phyloP scores from a whole-genome alignment of 2,113 vertebrate species.

The Crotophaga sulcirostris region DNA sequence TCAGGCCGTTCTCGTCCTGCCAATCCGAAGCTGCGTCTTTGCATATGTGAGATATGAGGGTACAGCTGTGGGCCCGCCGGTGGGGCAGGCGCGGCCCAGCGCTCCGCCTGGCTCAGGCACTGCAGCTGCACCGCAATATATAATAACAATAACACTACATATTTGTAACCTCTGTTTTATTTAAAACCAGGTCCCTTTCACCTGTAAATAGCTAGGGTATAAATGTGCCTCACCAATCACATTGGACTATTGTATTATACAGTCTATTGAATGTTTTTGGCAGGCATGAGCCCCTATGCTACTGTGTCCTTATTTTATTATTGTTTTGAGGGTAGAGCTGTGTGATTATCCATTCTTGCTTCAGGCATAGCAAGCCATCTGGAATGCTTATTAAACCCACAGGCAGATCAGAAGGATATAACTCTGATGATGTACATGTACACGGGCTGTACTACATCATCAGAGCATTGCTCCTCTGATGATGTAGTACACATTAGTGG shows the following conservation, averaged over 20 bases:
- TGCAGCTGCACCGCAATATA: background rate
- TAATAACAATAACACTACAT: background rate
- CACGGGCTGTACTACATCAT: constrained; percentile 71
- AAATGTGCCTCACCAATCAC: constrained; percentile 71
- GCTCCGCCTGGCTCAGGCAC: background rate
- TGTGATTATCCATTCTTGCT: constrained; percentile 83
- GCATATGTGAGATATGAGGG: background rate
- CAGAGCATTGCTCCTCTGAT: constrained; percentile 71
- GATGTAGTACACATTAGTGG: constrained; percentile 69
- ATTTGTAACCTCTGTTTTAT: constrained; percentile 57
- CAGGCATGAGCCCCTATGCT: constrained; percentile 69
- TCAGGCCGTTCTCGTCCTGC: background rate
- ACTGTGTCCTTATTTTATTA: constrained; percentile 80
- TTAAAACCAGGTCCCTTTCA: constrained; percentile 69
- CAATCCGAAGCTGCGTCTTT: background rate
- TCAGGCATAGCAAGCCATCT: constrained; percentile 80
- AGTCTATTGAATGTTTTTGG: constrained; percentile 74
- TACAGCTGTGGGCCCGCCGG: background rate
- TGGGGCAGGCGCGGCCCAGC: background rate
- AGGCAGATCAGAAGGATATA: constrained; percentile 76
- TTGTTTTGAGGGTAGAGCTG: constrained; percentile 75
- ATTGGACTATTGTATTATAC: constrained; percentile 71
- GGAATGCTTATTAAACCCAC: constrained; percentile 81
- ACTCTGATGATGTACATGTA: constrained; percentile 70
- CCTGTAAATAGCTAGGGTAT: constrained; percentile 64